Evolutionary conservation across 2,797 vertebrate species (phyloP), one percentile per base, ranked within the genome.

Genomic region (Notolepis coatsorum): DNA sequence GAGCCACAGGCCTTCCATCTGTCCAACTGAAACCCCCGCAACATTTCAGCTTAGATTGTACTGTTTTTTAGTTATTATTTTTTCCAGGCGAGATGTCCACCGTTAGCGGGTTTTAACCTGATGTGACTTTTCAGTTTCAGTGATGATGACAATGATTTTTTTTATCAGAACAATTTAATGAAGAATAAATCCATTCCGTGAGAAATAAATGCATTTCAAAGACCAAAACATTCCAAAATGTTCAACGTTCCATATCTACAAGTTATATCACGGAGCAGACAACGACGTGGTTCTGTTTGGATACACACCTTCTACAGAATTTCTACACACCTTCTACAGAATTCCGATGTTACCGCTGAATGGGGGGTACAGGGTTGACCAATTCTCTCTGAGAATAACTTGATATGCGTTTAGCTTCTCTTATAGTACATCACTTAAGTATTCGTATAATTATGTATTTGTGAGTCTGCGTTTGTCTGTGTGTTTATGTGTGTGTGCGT

Each of bases 281-380:
- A 65, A 62, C 15, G 46, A 48, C 20, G 47, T 9, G 43, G 4
- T 52, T 71, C 17, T 10, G n/a, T 31, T 18, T 35, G 3, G 39
- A 63, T 8, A 28, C 1, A 48, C 18, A 38, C 10, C 51, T 1
- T 31, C 38, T 60, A 53, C 18, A 43, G 15, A 49, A 13, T 31
- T 61, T 23, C 18, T 47, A 47, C 41, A 57, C 47, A n/a, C n/a
- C n/a, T 53, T 42, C 21, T 38, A 17, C 15, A 54, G 72, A 79
- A 51, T 65, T 41, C n/a, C n/a, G n/a, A 31, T 52, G 23, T 24
- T 25, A 30, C 4, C 6, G n/a, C 23, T 27, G 6, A n/a, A 7
- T 8, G n/a, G 37, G 2, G 37, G n/a, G 37, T 85, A 74, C 73
- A 86, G 81, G 81, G 72, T 23, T 55, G 25, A 42, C 28, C 47